Percentiles rank a stretch among this genome's conserved stretches.
Evolutionary conservation across 1,140 invertebrate genomes (phyloP).

Genomic region (Drosophila elegans): DNA sequence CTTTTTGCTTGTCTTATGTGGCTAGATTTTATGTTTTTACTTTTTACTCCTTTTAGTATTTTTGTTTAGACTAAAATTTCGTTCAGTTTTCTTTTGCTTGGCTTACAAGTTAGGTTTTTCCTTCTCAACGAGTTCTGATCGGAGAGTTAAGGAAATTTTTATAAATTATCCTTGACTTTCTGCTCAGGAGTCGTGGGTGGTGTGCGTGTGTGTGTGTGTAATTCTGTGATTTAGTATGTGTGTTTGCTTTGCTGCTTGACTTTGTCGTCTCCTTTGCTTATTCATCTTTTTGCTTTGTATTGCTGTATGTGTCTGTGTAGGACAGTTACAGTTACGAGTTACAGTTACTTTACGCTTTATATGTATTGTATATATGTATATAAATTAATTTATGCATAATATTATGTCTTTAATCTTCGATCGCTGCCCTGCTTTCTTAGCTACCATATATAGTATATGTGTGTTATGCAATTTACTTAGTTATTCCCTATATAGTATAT

Average conservation of each 20-base stretch:
- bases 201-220: constrained; percentile 9
- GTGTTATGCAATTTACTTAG: constrained; percentile 41
- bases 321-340: constrained; percentile 59
- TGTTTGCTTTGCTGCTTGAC: constrained; percentile 29
- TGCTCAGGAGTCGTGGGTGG: constrained; percentile 8
- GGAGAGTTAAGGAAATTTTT: constrained; percentile 12
- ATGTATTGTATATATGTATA: constrained; percentile 62
- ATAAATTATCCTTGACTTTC: constrained; percentile 24
- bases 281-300: constrained; percentile 61
- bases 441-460: constrained; percentile 40
- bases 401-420: constrained; percentile 68
- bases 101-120: constrained; percentile 57
- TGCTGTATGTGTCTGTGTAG: constrained; percentile 49
- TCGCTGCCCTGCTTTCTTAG: constrained; percentile 46
- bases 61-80: constrained; percentile 71
- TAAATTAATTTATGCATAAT: constrained; percentile 69
- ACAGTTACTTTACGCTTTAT: constrained; percentile 60
- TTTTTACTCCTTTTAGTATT: constrained; percentile 39
- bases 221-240: constrained; percentile 12
- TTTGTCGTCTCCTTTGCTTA: constrained; percentile 47
- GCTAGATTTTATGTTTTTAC: constrained; percentile 26
- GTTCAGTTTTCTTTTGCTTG: constrained; percentile 73
- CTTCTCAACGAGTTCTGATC: constrained; percentile 8
- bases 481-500: constrained; percentile 47
- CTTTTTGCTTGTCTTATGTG: constrained; percentile 60